Evolutionary conservation across 92 coral and sea anemone species (phyloP), one percentile per base, ranked within the genome.

Genomic region (Siderastrea radians): DNA sequence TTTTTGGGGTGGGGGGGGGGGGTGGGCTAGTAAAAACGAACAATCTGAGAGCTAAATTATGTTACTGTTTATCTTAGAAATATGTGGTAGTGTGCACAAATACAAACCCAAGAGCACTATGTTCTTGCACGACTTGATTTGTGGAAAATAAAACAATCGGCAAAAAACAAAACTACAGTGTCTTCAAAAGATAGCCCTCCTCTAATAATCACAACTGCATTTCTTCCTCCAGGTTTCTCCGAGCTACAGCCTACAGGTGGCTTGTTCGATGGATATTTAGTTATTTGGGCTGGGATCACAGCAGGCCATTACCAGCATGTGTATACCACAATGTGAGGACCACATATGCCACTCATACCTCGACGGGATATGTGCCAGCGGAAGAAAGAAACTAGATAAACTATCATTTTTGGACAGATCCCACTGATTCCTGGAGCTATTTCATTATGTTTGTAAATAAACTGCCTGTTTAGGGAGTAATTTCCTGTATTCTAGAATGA

Each of bases 191-290:
- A 38, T 68, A 68, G 73, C 73, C 49, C 73, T 68, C 73, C 73
- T 68, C 73, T 68, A 44, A 46, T 68, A 68, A 68, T 68, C 73
- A 68, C 73, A 6, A 68, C 73, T 68, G 48, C 4, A 9, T 7
- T 46, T 3, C 3, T 74, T 74, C 46, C 48, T 51, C 47, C 79
- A 52, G 79, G 79, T 74, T 74, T 76, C 81, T 76, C 12, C 10
- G 68, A 57, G 68, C 81, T 43, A 76, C 81, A 59, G 68, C 81
- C 1, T 58, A 76, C 68, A 58, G 81, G 53, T 59, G 69, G 68
- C 81, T 76, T 11, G 54, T 14, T 4, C 68, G 54, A 0, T 76
- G 53, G 68, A 38, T 76, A 1, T 58, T 57, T 10, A 76, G 81
- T 46, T 58, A 57, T 16, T 76, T 76, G 68, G 68, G 68, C 54